phyloP scores from a whole-genome alignment of 2,888 invertebrate genomes.

The Chaetogeoica ovagalla region DNA sequence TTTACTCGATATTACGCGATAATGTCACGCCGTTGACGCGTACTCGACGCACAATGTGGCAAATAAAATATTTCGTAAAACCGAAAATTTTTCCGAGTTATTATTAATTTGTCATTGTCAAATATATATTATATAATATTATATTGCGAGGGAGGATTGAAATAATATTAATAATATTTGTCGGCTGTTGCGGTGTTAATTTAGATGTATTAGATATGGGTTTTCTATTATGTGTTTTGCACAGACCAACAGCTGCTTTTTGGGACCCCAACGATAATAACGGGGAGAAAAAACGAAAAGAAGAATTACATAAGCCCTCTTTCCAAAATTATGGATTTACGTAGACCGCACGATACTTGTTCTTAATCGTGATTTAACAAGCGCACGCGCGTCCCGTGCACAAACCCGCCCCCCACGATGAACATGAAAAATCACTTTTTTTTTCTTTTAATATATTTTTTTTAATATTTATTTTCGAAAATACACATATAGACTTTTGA shows the following conservation, averaged over 20 bases:
- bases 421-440: constrained; percentile 41
- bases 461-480: constrained; percentile 41
- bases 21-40: no score
- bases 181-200: constrained; percentile 35
- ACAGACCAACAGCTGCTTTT: constrained; percentile 35
- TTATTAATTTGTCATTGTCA: constrained; percentile 47
- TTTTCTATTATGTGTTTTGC: constrained; percentile 34
- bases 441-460: constrained; percentile 13
- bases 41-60: no score
- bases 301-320: constrained; percentile 24
- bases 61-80: no score
- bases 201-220: constrained; percentile 52
- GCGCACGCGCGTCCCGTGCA: not conserved
- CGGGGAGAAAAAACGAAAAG: not conserved
- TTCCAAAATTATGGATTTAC: constrained; percentile 47
- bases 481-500: constrained; percentile 45
- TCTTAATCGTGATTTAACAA: constrained; percentile 45
- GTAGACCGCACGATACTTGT: constrained; percentile 37
- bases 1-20: no score
- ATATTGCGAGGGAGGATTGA: not conserved
- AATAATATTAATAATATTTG: constrained; percentile 45
- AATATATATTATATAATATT: not conserved
- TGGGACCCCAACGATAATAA: not conserved
- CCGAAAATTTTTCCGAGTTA: not conserved
- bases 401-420: not conserved